These are phyloP conservation scores for Caenorhabditis angaria DNA, from an alignment of 2,888 invertebrate genomes.

Conservation along the genomic window DNA sequence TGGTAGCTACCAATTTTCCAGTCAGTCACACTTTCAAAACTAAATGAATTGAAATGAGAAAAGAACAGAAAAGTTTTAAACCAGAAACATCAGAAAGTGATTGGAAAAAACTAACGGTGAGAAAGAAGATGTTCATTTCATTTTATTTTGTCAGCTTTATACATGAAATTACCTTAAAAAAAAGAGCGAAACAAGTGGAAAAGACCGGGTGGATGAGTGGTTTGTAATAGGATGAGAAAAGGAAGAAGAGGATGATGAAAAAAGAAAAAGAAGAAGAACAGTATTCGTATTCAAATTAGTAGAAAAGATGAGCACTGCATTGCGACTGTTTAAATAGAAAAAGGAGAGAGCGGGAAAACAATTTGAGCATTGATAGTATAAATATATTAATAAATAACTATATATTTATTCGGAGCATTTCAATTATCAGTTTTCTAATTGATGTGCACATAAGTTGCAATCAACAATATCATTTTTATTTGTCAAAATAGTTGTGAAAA, in stretches of 20 bases:
- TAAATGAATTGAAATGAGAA: no score
- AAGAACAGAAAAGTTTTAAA: background rate
- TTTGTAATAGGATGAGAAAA: constrained; percentile 1
- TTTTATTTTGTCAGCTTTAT: no score
- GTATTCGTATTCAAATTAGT: background rate
- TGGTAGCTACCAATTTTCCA: no score
- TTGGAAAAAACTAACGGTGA: background rate
- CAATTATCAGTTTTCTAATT: background rate
- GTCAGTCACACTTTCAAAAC: no score
- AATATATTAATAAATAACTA: no score
- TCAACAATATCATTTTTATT: background rate
- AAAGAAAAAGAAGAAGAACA: background rate
- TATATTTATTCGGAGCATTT: background rate
- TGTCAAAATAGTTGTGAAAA: no score
- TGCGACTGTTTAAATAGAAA: constrained; percentile 2
- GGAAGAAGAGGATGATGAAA: background rate
- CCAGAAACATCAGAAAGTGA: background rate
- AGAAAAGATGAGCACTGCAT: background rate
- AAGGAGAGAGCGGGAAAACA: background rate
- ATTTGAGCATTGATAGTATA: background rate
- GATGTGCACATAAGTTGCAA: background rate
- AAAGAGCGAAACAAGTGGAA: background rate
- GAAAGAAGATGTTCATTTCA: background rate
- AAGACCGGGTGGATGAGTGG: constrained; percentile 3
- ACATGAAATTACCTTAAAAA: background rate